A percentile compares a stretch with the other conserved stretches of the same genome.
These are phyloP conservation scores for Macroglossus sobrinus DNA, from an alignment of 2,113 vertebrate species.

Conservation along the genomic window DNA sequence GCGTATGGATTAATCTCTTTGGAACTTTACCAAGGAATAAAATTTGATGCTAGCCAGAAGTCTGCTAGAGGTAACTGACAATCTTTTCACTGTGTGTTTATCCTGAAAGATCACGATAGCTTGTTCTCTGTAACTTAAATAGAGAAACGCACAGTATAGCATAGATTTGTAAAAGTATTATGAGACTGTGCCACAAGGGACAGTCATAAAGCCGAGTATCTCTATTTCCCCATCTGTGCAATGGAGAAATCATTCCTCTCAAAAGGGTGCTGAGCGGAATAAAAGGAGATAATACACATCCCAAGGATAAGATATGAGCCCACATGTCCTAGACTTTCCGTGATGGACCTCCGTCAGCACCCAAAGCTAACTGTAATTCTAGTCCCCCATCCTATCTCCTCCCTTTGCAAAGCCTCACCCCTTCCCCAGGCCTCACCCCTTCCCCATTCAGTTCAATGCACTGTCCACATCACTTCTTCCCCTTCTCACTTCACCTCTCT, in stretches of 20 bases:
- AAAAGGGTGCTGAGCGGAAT: background rate
- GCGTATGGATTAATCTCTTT: constrained; percentile 95
- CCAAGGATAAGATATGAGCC: background rate
- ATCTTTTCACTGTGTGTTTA: background rate
- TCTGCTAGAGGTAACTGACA: constrained; percentile 86
- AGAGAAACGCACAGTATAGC: background rate
- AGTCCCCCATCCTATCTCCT: too few relatives aligned
- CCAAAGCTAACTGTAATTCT: background rate
- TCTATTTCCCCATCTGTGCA: background rate
- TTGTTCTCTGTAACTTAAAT: background rate
- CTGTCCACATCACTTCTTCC: background rate
- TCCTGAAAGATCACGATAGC: background rate
- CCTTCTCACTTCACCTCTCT: background rate
- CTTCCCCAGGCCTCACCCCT: background rate
- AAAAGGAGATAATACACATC: background rate
- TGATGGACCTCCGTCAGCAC: fast-evolving
- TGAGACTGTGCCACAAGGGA: background rate
- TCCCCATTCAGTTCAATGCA: background rate
- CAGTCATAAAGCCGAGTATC: background rate
- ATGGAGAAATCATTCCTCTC: background rate
- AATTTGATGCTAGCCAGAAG: constrained; percentile 90
- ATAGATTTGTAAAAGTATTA: background rate
- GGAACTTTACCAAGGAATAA: constrained; percentile 96
- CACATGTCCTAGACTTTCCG: background rate
- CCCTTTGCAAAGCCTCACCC: background rate